Evolutionary conservation across 2,888 invertebrate species (phyloP), one percentile per base, ranked within the genome.

Genomic region (Athalia rosae): DNA sequence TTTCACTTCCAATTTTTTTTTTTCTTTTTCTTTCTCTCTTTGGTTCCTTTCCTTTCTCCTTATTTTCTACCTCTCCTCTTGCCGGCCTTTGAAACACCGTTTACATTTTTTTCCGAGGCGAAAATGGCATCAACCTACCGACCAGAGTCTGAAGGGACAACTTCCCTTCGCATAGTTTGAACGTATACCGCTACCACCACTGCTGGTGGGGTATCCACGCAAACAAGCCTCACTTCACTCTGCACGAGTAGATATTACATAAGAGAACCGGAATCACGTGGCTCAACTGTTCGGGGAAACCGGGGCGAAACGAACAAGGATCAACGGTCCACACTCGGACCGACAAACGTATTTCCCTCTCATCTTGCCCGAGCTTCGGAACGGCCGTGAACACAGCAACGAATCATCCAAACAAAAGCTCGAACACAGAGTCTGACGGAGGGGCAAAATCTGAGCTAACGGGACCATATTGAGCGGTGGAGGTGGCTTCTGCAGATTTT

Each of bases 331-430:
- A 9, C n/a, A n/a, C 53, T n/a, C 71, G 58, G 15, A 48, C 47
- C 28, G 50, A 41, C 67, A 41, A 15, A 28, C 7, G 71, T 71
- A 71, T 71, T 71, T 71, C 71, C 58, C 53, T 71, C 71, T 71
- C 71, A 58, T 58, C 71, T 71, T 58, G 50, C 43, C 50, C 43
- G 50, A 67, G 50, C 67, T 50, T n/a, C 4, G 67, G 56, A 58
- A 5, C 71, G 58, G 56, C 71, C 56, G 28, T 28, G 28, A 28
- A 28, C 28, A 28, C 28, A 28, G 53, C 53, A 4, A 43, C 71
- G 71, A 71, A 71, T 71, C 71, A 58, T 71, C 50, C 71, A 71
- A 71, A 71, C 71, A 71, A 71, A 58, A 58, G 71, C 71, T 71
- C n/a, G n/a, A 11, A 53, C 58, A 58, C 71, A 28, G 45, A 28